Evolutionary conservation across 2,113 vertebrate genomes (phyloP).

Genomic region (Hipposideros armiger): DNA sequence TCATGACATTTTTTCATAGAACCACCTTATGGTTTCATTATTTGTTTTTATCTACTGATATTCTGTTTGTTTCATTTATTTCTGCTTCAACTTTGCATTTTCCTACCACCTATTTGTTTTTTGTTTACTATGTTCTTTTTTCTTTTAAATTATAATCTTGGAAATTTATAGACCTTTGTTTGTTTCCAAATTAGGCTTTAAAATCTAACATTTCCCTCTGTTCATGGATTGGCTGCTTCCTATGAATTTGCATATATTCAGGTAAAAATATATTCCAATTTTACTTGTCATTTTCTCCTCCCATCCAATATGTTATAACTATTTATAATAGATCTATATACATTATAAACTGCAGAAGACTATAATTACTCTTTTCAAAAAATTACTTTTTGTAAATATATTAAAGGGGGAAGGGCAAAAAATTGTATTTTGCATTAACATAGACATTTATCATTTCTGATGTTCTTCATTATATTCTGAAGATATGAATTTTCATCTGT

Average conservation of each 20-base stretch:
- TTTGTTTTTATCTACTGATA: neutral
- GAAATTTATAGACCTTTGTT: neutral
- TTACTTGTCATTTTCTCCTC: neutral
- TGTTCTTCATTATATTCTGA: neutral
- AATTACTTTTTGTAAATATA: neutral
- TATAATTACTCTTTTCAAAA: neutral
- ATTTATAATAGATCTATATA: neutral
- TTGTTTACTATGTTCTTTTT: neutral
- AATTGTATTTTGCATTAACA: neutral
- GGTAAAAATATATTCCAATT: neutral
- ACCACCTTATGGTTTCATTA: fast-evolving
- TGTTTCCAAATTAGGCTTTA: neutral
- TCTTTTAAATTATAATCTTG: neutral
- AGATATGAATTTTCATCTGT: neutral
- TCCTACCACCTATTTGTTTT: neutral
- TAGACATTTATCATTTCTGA: neutral
- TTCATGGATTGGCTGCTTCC: neutral
- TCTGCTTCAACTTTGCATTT: neutral
- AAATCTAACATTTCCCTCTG: neutral
- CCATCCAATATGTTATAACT: neutral
- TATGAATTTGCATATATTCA: neutral
- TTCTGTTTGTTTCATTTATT: neutral
- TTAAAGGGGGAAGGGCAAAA: neutral
- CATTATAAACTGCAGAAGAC: neutral
- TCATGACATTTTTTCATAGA: neutral